Evolutionary conservation across 2,888 invertebrate genomes (phyloP), one percentile per base, ranked within the genome.

Genomic region (Dasypogon diadema): DNA sequence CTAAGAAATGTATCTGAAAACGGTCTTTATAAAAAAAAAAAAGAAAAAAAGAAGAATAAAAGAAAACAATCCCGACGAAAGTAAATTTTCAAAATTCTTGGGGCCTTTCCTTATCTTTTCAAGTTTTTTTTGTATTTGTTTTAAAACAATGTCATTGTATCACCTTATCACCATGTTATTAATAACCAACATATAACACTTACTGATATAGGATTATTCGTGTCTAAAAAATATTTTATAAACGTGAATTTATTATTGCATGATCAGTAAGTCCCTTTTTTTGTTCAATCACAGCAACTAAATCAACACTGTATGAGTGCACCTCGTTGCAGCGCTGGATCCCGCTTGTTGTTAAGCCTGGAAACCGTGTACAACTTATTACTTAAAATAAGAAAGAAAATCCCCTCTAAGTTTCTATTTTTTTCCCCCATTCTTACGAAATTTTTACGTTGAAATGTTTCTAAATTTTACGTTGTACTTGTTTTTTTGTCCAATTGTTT

Each of bases 61-160:
- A n/a, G n/a, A n/a, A n/a, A n/a, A n/a, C n/a, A 68, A 26, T 22
- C 18, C 24, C 42, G 56, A 73, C 56, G 72, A 56, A 37, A 73
- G 65, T 65, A 46, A 65, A 65, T n/a, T 65, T 65, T 65, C 65
- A 65, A 65, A 56, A 55, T 73, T 73, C 58, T 37, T 76, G 86
- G 86, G 87, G 86, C 85, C 79, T 79, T 79, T 79, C 80, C 78
- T 79, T 79, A 79, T 79, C 78, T 78, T 75, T 70, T 74, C 74
- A 70, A 87, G 87, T 87, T 86, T 88, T 87, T 86, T 86, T 87
- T 87, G 87, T 1, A 16, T 48, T 51, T 51, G n/a, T 1, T 87
- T 86, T 81, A 85, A 87, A 86, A 83, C 80, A 80, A 81, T 87
- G 86, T 48, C 30, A 48, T 65, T 65, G 48, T 65, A 21, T 65